A percentile compares a stretch with the other conserved stretches of the same genome.
These are phyloP conservation scores for Macroglossus sobrinus DNA, from an alignment of 2,113 vertebrate species.

Conservation along the genomic window DNA sequence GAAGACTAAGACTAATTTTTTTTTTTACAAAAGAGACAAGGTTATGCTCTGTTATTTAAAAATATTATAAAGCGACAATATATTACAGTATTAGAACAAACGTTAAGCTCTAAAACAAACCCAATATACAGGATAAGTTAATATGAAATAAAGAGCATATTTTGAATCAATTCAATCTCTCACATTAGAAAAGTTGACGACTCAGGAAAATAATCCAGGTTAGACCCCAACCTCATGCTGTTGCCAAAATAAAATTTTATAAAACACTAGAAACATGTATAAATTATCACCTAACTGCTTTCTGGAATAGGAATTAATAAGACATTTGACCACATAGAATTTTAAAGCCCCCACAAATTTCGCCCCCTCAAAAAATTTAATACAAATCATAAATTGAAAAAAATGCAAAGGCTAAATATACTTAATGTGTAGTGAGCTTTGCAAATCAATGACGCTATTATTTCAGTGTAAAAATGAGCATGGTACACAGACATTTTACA, in stretches of 20 bases:
- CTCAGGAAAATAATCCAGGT: not conserved
- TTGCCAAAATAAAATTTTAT: not conserved
- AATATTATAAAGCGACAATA: not conserved
- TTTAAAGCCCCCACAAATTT: not conserved
- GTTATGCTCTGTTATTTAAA: not conserved
- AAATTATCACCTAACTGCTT: not conserved
- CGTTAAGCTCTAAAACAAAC: not conserved
- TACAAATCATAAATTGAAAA: not conserved
- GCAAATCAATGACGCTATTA: not conserved
- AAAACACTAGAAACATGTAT: not conserved
- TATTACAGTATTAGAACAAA: not conserved
- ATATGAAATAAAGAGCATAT: not conserved
- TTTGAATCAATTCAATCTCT: not conserved
- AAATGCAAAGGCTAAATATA: not conserved
- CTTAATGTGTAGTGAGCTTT: not conserved
- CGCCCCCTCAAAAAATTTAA: not conserved
- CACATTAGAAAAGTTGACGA: not conserved
- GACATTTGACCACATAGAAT: not conserved
- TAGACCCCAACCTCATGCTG: not conserved
- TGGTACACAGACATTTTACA: not conserved
- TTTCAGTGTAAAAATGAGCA: not conserved
- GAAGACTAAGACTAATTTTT: not conserved
- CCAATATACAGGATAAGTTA: not conserved
- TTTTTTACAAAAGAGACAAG: not conserved
- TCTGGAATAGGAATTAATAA: slow-evolving; percentile 18